phyloP scores from a whole-genome alignment of 2,797 vertebrate genomes.

The Sebastes itinus region DNA sequence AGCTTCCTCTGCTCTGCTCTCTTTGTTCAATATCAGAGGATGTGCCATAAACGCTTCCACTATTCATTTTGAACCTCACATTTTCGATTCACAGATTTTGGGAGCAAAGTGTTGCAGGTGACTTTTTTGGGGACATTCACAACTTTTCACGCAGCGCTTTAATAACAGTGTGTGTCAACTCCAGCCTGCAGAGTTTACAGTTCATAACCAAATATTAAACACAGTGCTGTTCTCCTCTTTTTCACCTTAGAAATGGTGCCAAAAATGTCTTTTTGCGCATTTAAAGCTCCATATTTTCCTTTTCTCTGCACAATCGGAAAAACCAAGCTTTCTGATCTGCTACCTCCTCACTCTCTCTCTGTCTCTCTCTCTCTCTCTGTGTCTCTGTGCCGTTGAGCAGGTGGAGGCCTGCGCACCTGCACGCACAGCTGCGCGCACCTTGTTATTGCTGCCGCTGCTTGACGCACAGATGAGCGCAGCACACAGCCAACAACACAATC shows the following conservation, averaged over 20 bases:
- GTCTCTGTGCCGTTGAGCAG: constrained; percentile 53
- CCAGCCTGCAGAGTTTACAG: background rate
- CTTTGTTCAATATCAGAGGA: constrained; percentile 14
- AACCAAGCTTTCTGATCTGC: constrained; percentile 11
- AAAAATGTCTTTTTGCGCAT: background rate
- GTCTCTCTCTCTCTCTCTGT: background rate
- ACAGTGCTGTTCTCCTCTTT: background rate
- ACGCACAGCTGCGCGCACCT: constrained; percentile 74
- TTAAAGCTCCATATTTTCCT: background rate
- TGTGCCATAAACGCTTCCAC: background rate
- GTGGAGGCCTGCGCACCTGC: constrained; percentile 76
- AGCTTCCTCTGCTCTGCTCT: background rate
- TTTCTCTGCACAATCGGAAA: constrained; percentile 18
- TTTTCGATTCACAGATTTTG: background rate
- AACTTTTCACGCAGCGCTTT: background rate
- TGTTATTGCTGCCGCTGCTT: constrained; percentile 70
- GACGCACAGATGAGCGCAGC: constrained; percentile 67
- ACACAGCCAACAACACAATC: constrained; percentile 51
- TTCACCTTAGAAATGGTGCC: background rate
- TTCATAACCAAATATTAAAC: background rate
- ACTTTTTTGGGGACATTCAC: background rate
- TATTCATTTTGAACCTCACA: background rate
- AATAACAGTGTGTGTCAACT: background rate
- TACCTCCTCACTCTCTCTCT: background rate
- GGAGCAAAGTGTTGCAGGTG: background rate